Evolutionary conservation across 2,113 vertebrate species (phyloP), one percentile per base, ranked within the genome.

Genomic region (Macquaria ambigua): DNA sequence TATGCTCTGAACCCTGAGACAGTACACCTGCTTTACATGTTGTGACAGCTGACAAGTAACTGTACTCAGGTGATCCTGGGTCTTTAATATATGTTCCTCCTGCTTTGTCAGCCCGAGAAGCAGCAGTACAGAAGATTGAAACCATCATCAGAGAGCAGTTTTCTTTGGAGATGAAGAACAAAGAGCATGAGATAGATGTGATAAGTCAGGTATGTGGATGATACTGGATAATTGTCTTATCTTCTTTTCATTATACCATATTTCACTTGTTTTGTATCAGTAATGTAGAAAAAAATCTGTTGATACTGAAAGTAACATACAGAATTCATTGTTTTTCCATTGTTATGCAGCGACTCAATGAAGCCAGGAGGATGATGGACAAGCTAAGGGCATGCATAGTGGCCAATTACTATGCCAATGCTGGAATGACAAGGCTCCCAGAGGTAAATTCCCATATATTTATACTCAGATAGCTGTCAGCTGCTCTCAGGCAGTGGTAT

Each of bases 301-400:
- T 63, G 15, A n/a, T 37, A 18, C 20, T 23, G 21, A 43, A 15
- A 23, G 16, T 11, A 1, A 63, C 18, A 31, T 28, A 3, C 23
- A 53, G 1, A 28, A 39, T 20, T 48, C 15, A 50, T 20, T 31
- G 25, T 25, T 66, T 20, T 61, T 77, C 0, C 0, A 43, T 41
- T 67, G 12, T 66, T 46, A 90, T 89, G 0, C 91, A 99, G 98
- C 97, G 98, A 53, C 95, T 99, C 77, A 97, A 97, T 85, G 98
- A 99, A 93, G 98, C 98, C 28, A 97, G 98, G 85, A 97, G 98
- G 90, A 99, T 99, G 98, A 99, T 99, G 98, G 98, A 99, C 94
- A 99, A 99, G 92, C 95, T 99, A 31, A 96, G 98, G 72, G 98
- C 98, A 80, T 99, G 98, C 83, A 99, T 99, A 69, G 98, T 99